Percentiles rank a stretch among this genome's conserved stretches.
phyloP scores from a whole-genome alignment of 2,888 invertebrate genomes.

The Koerneria pararmatus region DNA sequence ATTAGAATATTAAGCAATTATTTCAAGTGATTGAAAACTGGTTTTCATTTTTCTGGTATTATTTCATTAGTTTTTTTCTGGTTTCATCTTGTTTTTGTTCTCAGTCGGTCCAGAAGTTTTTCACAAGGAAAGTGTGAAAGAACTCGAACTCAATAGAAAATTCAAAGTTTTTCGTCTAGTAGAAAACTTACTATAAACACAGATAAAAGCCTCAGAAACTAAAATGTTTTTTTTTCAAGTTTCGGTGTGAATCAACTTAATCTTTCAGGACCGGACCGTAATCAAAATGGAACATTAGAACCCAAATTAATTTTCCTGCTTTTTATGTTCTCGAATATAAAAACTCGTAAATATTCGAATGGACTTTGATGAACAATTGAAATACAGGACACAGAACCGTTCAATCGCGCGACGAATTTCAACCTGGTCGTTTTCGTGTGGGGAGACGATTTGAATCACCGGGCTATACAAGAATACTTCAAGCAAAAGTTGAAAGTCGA shows the following conservation, averaged over 20 bases:
- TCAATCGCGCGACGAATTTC: constrained; percentile 34
- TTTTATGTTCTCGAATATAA: neutral
- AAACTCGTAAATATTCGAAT: neutral
- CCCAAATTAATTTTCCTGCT: neutral
- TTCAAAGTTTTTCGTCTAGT: too few species aligned
- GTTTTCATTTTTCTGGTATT: too few species aligned
- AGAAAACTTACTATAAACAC: too few species aligned
- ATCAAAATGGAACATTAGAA: neutral
- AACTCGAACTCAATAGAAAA: too few species aligned
- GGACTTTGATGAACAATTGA: neutral
- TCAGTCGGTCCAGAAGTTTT: too few species aligned
- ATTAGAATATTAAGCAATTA: too few species aligned
- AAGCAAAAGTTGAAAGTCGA: constrained; percentile 80
- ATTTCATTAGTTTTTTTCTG: too few species aligned
- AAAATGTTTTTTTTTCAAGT: too few species aligned
- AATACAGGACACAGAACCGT: constrained; percentile 35
- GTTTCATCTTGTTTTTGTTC: too few species aligned
- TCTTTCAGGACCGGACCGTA: neutral
- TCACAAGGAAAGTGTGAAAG: too few species aligned
- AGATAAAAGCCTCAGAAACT: too few species aligned
- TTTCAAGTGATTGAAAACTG: neutral
- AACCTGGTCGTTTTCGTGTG: constrained; percentile 76
- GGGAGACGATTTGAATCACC: constrained; percentile 89
- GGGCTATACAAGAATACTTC: constrained; percentile 76
- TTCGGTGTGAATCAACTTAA: too few species aligned